Evolutionary conservation across 2,888 invertebrate genomes (phyloP).

Genomic region (Cinara cedri): DNA sequence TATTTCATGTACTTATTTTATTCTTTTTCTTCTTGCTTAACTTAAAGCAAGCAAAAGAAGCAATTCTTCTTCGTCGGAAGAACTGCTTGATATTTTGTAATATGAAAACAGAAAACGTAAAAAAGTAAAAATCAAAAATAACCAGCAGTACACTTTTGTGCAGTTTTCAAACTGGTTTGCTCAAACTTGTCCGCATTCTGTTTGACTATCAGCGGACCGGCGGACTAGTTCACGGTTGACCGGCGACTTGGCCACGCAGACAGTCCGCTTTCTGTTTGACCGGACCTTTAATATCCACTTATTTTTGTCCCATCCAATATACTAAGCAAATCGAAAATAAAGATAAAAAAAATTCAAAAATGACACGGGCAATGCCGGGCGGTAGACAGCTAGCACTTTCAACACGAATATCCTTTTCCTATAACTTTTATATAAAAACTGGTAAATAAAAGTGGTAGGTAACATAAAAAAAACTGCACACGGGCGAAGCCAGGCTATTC

Average conservation of each 20-base stretch:
- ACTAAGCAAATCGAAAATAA: no score
- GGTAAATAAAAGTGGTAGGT: no score
- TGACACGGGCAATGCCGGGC: no score
- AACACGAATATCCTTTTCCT: no score
- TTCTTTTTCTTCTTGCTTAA: constrained; percentile 6
- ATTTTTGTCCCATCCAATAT: no score
- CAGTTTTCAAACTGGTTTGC: background rate
- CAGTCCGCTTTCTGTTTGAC: constrained; percentile 29
- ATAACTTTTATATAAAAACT: no score
- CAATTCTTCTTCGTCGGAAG: background rate
- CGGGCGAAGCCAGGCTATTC: no score
- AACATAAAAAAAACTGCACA: no score
- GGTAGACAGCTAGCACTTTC: no score
- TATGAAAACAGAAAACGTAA: background rate
- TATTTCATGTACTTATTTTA: constrained; percentile 19
- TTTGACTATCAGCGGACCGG: constrained; percentile 2
- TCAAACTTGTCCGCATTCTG: background rate
- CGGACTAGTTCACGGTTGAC: background rate
- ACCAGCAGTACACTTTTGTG: background rate
- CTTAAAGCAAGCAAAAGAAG: constrained; percentile 6
- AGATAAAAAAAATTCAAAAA: no score
- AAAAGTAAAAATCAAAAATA: background rate
- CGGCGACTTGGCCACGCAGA: background rate
- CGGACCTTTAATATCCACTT: no score
- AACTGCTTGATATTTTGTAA: background rate